Percentiles rank a stretch among this genome's conserved stretches.
phyloP scores from a whole-genome alignment of 2,888 invertebrate species.

The Mystacides longicornis region DNA sequence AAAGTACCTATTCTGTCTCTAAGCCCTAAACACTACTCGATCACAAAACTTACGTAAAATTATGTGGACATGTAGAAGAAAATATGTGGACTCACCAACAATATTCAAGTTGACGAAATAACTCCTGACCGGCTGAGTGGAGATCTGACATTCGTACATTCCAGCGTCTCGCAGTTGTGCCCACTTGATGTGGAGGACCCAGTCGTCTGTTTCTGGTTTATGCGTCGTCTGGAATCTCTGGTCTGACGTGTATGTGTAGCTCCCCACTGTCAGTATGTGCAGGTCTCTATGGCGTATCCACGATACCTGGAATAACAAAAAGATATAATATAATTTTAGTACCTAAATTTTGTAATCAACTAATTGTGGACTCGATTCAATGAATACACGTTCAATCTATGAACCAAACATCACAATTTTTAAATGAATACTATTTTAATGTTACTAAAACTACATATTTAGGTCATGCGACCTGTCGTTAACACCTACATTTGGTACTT shows the following conservation, averaged over 20 bases:
- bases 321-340: background rate
- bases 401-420: too few relatives aligned
- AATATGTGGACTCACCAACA: conserved; percentile 63
- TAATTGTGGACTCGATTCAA: too few relatives aligned
- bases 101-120: conserved; percentile 70
- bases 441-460: too few relatives aligned
- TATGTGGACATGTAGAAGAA: too few relatives aligned
- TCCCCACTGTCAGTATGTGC: conserved; percentile 67
- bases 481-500: too few relatives aligned
- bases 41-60: too few relatives aligned
- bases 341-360: too few relatives aligned
- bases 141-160: conserved; percentile 76
- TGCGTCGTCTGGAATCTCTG: conserved; percentile 66
- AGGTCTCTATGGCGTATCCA: conserved; percentile 73
- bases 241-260: conserved; percentile 70
- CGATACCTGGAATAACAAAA: conserved; percentile 52
- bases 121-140: conserved; percentile 69
- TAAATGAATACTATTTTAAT: too few relatives aligned
- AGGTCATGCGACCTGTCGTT: too few relatives aligned
- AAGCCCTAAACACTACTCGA: too few relatives aligned
- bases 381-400: too few relatives aligned
- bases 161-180: conserved; percentile 60
- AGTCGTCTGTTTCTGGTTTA: conserved; percentile 57
- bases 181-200: conserved; percentile 65
- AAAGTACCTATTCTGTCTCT: too few relatives aligned